These are phyloP conservation scores for Sycophila sp. DNA, from an alignment of 1,140 invertebrate genomes.

Conservation along the genomic window DNA sequence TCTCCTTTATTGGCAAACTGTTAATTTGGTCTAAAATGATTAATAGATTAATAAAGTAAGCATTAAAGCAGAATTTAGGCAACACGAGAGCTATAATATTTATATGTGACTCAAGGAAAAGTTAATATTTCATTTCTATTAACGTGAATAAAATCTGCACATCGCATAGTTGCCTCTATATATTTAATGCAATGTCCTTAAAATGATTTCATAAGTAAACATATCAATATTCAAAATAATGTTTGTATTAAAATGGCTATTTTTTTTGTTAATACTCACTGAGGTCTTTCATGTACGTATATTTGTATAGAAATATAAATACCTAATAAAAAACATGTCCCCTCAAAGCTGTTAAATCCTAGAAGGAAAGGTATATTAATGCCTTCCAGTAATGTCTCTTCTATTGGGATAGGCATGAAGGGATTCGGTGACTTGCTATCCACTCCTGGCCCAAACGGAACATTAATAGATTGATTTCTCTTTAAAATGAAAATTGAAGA, in stretches of 20 bases:
- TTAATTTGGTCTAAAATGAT: too few species aligned
- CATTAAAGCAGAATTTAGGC: too few species aligned
- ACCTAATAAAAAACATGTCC: conserved; percentile 61
- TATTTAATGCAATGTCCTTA: too few species aligned
- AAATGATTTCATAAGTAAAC: not conserved
- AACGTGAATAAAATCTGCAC: too few species aligned
- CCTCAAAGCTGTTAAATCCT: conserved; percentile 71
- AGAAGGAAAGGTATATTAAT: conserved; percentile 70
- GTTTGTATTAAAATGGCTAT: not conserved
- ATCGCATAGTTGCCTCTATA: too few species aligned
- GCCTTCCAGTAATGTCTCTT: conserved; percentile 54
- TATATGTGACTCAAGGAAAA: too few species aligned
- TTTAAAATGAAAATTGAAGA: conserved; percentile 39
- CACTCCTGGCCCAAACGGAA: conserved; percentile 48
- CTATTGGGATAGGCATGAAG: conserved; percentile 59
- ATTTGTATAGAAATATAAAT: conserved; percentile 13
- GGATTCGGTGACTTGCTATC: conserved; percentile 55
- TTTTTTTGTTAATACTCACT: not conserved
- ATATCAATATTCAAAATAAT: not conserved
- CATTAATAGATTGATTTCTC: conserved; percentile 25
- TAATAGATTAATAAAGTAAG: too few species aligned
- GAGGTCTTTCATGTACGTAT: not conserved
- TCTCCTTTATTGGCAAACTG: too few species aligned
- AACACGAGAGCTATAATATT: too few species aligned
- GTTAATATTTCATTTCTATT: too few species aligned